Conservation (phyloP, 2,888 invertebrate genomes). For the Chymomyza caudatula region DNA sequence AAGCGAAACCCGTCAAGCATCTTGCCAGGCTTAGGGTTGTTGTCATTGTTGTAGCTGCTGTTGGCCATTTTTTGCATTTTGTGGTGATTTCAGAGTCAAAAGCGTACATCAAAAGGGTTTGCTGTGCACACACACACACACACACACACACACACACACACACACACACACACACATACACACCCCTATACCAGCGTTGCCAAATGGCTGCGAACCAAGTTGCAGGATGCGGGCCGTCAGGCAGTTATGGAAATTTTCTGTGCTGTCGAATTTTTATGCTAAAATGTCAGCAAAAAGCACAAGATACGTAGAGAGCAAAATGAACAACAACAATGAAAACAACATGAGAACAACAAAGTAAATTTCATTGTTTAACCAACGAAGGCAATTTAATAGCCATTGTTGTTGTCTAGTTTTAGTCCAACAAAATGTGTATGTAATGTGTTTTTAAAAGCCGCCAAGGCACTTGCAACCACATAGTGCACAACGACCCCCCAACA, state of each 20-base stretch:
- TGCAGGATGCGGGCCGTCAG: neutral
- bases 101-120: slow-evolving; percentile 69
- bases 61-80: slow-evolving; percentile 28
- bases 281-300: slow-evolving; percentile 56
- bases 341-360: slow-evolving; percentile 14
- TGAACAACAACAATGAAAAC: slow-evolving; percentile 1
- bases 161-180: no score
- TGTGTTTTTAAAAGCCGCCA: slow-evolving; percentile 62
- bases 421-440: slow-evolving; percentile 52
- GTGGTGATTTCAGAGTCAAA: slow-evolving; percentile 64
- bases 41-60: slow-evolving; percentile 15
- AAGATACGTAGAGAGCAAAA: slow-evolving; percentile 16
- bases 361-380: slow-evolving; percentile 27
- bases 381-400: slow-evolving; percentile 64
- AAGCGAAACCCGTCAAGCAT: slow-evolving; percentile 43
- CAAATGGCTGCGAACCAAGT: slow-evolving; percentile 22
- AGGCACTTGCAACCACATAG: neutral
- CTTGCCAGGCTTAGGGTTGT: slow-evolving; percentile 44
- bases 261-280: slow-evolving; percentile 69
- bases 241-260: slow-evolving; percentile 62
- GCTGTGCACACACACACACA: slow-evolving; percentile 22
- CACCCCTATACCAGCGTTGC: slow-evolving; percentile 1
- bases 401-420: slow-evolving; percentile 7
- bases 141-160: no score
- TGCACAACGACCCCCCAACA: neutral